phyloP scores from a whole-genome alignment of 1,140 invertebrate genomes.

The Meloidogyne hapla region DNA sequence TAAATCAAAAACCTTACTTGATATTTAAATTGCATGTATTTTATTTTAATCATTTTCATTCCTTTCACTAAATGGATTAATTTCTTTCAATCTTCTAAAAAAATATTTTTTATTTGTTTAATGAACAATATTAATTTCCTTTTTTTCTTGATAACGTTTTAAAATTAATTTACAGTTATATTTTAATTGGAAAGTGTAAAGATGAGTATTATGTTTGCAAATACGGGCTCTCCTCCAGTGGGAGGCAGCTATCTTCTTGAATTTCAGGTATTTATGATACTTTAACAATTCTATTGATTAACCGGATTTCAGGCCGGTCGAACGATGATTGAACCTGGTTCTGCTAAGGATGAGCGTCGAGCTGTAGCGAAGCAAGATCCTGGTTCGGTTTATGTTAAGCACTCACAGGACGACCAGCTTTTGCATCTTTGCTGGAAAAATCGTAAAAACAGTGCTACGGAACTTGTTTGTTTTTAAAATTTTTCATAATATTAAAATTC shows the following conservation, averaged over 20 bases:
- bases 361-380: conserved; percentile 85
- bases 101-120: neutral
- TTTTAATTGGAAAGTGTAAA: neutral
- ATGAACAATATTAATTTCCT: neutral
- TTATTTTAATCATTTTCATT: neutral
- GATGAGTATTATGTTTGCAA: conserved; percentile 50
- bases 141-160: neutral
- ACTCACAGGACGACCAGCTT: conserved; percentile 81
- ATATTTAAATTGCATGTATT: neutral
- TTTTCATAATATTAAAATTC: neutral
- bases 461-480: conserved; percentile 71
- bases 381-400: conserved; percentile 87
- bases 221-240: conserved; percentile 21
- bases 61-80: neutral
- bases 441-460: conserved; percentile 74
- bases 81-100: neutral
- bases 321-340: conserved; percentile 44
- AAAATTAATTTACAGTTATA: neutral
- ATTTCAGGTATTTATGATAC: conserved; percentile 36
- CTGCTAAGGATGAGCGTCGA: conserved; percentile 50
- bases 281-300: neutral
- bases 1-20: neutral
- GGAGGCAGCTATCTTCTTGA: conserved; percentile 38
- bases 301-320: conserved; percentile 41
- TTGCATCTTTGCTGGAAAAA: conserved; percentile 99